Percentiles rank a stretch among this genome's conserved stretches.
phyloP scores from a whole-genome alignment of 2,888 invertebrate species.

The Agrotis clavis region DNA sequence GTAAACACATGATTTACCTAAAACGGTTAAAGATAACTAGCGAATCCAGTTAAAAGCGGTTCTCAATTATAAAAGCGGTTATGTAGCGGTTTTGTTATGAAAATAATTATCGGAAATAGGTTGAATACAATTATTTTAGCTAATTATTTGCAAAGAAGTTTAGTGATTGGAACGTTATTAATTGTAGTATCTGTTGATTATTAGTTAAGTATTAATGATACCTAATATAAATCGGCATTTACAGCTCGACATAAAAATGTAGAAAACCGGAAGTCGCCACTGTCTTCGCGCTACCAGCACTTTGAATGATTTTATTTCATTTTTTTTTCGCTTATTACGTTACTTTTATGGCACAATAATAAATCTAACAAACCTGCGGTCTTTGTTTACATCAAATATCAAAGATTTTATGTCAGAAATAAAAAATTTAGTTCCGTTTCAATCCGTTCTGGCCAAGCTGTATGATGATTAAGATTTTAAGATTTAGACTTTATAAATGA shows the following conservation, averaged over 20 bases:
- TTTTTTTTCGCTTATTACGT: no score
- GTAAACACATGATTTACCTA: conserved; percentile 43
- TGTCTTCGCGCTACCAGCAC: no score
- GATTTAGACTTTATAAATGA: no score
- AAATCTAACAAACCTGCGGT: no score
- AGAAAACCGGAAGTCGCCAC: no score
- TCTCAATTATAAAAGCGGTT: conserved; percentile 47
- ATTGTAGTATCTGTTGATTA: not conserved
- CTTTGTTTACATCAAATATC: no score
- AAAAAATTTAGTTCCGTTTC: no score
- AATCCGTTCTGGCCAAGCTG: no score
- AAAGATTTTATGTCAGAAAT: no score
- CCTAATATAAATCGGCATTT: not conserved
- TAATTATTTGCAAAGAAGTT: conserved; percentile 39
- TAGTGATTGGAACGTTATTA: conserved; percentile 27
- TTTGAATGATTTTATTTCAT: no score
- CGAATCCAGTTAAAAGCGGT: conserved; percentile 62
- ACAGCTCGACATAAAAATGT: no score
- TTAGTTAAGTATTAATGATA: not conserved
- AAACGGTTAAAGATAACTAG: conserved; percentile 49
- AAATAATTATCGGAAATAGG: conserved; percentile 55
- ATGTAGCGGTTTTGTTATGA: conserved; percentile 54
- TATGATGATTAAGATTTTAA: not conserved
- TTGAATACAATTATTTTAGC: conserved; percentile 48
- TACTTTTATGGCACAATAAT: no score